Evolutionary conservation across 2,113 vertebrate genomes (phyloP), one percentile per base, ranked within the genome.

Genomic region (Aldabrachelys gigantea): DNA sequence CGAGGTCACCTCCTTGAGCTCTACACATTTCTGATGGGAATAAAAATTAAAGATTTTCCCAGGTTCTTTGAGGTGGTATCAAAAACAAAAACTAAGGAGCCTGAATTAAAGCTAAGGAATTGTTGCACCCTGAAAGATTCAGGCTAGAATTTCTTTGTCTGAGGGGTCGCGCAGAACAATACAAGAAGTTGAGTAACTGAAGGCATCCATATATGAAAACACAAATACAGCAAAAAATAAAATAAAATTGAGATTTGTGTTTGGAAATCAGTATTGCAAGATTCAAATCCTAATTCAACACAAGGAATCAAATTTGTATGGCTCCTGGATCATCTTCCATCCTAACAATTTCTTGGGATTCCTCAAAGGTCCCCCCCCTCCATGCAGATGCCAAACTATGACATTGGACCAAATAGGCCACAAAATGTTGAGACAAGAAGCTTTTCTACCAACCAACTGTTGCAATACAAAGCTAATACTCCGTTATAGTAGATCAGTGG

Each of bases 1-100:
- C 94, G 80, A 95, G 96, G 95, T 97, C 56, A 1, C 84, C 79
- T 92, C 88, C 93, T 95, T 96, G 96, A 96, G 92, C 96, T 93
- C 53, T 57, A 35, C 4, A 1, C 7, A 53, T 78, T 92, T 93
- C 96, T 94, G 92, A 88, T 92, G 86, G 87, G 94, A 93, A 93
- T 96, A 80, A 88, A 96, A 96, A 94, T 92, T 88, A 94, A 95
- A 97, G 92, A 75, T 0, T 0, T 96, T 96, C 47, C n/a, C 83
- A 9, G 47, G 93, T 84, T 44, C 82, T 97, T 96, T 95, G 93
- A 97, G 93, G 47, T 8, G 44, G 85, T 88, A 97, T 96, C 85
- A 95, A 82, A 95, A 80, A 5, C 53, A 76, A 94, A 89, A 92
- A 62, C 89, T 91, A 75, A 89, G 92, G 89, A 95, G 94, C 87